These are phyloP conservation scores for Zaprionus davidi DNA, from an alignment of 1,140 invertebrate genomes.

Conservation along the genomic window DNA sequence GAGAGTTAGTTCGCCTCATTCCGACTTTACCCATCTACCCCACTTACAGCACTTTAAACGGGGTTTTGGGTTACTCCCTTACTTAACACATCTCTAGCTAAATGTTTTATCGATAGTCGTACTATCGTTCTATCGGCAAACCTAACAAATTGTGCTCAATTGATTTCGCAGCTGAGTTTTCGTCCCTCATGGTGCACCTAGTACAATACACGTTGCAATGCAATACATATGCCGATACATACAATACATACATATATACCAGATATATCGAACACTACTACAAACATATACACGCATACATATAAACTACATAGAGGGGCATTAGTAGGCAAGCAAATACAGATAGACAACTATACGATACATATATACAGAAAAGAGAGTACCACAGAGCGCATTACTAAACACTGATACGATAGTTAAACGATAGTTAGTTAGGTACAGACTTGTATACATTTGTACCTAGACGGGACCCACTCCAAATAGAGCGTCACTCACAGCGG, in stretches of 20 bases:
- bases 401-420: slow-evolving; percentile 29
- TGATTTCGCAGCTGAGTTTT: background rate
- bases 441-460: slow-evolving; percentile 42
- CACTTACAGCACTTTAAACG: no score
- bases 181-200: slow-evolving; percentile 24
- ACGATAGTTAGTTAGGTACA: slow-evolving; percentile 56
- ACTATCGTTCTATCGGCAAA: background rate
- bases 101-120: background rate
- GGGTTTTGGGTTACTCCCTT: no score
- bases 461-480: slow-evolving; percentile 62
- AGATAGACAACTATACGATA: background rate
- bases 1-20: background rate
- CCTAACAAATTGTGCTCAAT: slow-evolving; percentile 13
- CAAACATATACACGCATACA: background rate
- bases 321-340: slow-evolving; percentile 21
- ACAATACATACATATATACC: slow-evolving; percentile 14
- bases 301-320: slow-evolving; percentile 38
- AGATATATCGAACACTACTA: slow-evolving; percentile 15
- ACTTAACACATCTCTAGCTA: background rate
- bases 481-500: slow-evolving; percentile 63
- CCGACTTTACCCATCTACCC: background rate
- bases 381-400: slow-evolving; percentile 24
- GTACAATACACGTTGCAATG: slow-evolving; percentile 19
- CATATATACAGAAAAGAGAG: slow-evolving; percentile 3
- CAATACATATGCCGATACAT: slow-evolving; percentile 9